Evolutionary conservation across 2,888 invertebrate species (phyloP).

Genomic region (Ptychoptera contaminata): DNA sequence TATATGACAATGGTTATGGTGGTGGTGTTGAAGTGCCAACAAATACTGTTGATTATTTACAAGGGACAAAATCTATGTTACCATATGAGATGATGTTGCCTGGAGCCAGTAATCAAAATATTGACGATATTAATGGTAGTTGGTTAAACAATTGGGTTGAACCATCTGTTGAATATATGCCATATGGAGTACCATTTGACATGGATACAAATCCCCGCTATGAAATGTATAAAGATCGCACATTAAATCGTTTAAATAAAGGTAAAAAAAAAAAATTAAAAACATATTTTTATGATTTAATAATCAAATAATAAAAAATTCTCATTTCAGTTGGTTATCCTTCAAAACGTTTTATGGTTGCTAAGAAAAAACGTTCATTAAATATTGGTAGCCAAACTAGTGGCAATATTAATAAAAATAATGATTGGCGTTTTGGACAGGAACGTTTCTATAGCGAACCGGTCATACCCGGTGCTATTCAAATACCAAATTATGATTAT

Average conservation of each 20-base stretch:
- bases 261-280: slow-evolving; percentile 5
- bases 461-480: not conserved
- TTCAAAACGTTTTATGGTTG: slow-evolving; percentile 27
- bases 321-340: slow-evolving; percentile 15
- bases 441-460: slow-evolving; percentile 2
- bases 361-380: slow-evolving; percentile 27
- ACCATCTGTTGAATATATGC: slow-evolving; percentile 23
- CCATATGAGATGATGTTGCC: not conserved
- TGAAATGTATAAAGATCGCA: slow-evolving; percentile 22
- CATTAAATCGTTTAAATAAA: slow-evolving; percentile 13
- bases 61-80: not conserved
- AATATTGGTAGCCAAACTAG: not conserved
- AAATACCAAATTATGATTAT: slow-evolving; percentile 1
- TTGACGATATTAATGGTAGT: slow-evolving; percentile 15
- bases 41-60: not conserved
- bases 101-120: slow-evolving; percentile 2
- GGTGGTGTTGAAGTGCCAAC: slow-evolving; percentile 12
- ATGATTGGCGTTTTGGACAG: slow-evolving; percentile 1
- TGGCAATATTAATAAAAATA: not conserved
- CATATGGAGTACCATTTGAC: slow-evolving; percentile 22
- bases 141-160: slow-evolving; percentile 21
- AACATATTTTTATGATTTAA: too few species aligned
- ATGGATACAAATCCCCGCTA: slow-evolving; percentile 24
- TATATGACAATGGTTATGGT: slow-evolving; percentile 6
- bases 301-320: slow-evolving; percentile 1